These are phyloP conservation scores for Actinia equina DNA, from an alignment of 64 coral and sea anemone species.

Conservation along the genomic window DNA sequence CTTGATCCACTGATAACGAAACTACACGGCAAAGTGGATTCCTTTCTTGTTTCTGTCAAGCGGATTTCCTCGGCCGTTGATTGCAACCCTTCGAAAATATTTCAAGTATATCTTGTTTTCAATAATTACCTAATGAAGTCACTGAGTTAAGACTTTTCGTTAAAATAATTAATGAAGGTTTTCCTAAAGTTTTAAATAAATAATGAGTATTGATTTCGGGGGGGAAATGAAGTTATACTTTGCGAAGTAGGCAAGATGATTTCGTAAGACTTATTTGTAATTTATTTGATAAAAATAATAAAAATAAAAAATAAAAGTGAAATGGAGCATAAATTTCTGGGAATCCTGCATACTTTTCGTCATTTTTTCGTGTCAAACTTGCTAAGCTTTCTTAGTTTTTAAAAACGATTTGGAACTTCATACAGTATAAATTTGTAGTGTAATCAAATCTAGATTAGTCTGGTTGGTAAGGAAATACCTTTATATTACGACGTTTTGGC, in stretches of 20 bases:
- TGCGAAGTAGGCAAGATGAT: background rate
- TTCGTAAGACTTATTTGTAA: too few relatives aligned
- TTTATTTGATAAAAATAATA: background rate
- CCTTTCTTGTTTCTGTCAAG: background rate
- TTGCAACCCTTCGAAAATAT: background rate
- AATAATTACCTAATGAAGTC: background rate
- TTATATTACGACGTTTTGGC: background rate
- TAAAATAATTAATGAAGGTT: background rate
- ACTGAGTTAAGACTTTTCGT: background rate
- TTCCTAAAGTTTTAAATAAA: background rate
- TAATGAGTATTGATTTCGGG: background rate
- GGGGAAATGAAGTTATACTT: background rate
- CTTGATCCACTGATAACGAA: background rate
- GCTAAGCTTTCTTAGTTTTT: background rate
- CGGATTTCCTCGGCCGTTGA: background rate
- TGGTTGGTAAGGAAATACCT: background rate
- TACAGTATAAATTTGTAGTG: background rate
- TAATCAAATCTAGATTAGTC: background rate
- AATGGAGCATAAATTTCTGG: constrained; percentile 1
- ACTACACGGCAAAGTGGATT: background rate
- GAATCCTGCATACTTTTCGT: background rate
- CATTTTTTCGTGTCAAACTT: background rate
- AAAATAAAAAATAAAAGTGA: background rate
- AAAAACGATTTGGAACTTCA: background rate
- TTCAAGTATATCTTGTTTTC: background rate